Base-by-base conservation (phyloP, 2,888 invertebrate species). In the Chrysolina americana region DNA sequence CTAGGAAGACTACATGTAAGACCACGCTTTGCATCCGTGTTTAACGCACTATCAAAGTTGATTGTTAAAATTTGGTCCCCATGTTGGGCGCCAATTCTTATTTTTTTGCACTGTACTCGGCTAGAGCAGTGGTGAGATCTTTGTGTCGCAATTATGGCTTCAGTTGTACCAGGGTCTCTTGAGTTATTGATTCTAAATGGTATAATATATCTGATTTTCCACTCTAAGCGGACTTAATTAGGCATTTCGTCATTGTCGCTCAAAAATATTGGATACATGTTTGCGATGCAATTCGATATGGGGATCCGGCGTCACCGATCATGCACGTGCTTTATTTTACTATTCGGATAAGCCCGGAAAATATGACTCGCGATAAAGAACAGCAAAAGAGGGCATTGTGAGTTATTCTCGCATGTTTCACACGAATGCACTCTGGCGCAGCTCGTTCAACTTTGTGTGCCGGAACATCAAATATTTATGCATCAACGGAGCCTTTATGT, bases 401-500 rank as follows among this genome's bases (percentile, higher is more conserved):
- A 59, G 36, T 36, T 28, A 59, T 59, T 79, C 75, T 66, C 70
- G 79, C 75, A 80, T 80, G 78, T 79, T 80, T 79, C 79, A 79
- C 80, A 75, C 77, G 81, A 79, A 77, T 82, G 82, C 80, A 80
- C 78, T 79, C 75, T 76, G 64, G 70, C 44, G 69, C 64, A 70
- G 70, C 63, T 53, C 79, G 79, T 80, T 80, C 79, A 77, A 81
- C 77, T 81, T 80, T 76, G 79, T 78, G 79, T 78, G 76, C 76
- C 74, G 80, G 78, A 73, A 81, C 83, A 81, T 83, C 81, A 82
- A 83, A 83, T 82, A 83, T 83, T 83, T 82, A 83, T 81, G 81
- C 80, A 78, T 73, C 82, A 81, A 68, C 79, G 81, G 82, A 82
- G 81, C 81, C 80, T 82, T 83, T 82, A 81, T 82, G 74, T 75